phyloP scores from a whole-genome alignment of 2,113 vertebrate species.

The Phodopus roborovskii region DNA sequence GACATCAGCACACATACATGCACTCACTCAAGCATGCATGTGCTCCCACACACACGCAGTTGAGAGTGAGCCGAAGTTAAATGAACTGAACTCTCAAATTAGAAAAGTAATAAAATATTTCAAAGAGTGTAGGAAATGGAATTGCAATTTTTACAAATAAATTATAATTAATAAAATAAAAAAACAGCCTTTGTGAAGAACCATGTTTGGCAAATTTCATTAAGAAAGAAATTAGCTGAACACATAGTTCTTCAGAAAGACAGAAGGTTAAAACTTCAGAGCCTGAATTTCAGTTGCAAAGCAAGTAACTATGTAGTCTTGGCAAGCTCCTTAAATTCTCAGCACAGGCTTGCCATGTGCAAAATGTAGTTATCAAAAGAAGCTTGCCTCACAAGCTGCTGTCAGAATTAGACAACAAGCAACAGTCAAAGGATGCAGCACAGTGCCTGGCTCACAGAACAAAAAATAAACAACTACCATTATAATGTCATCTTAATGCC shows the following conservation, averaged over 20 bases:
- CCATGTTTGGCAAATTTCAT: neutral
- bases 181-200: neutral
- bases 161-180: neutral
- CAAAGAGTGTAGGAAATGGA: neutral
- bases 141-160: neutral
- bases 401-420: neutral
- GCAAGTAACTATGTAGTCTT: neutral
- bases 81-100: neutral
- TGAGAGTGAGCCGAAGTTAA: neutral
- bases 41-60: neutral
- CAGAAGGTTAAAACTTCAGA: neutral
- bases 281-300: neutral
- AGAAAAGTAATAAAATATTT: neutral
- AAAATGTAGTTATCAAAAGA: slow-evolving; percentile 2
- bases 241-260: neutral
- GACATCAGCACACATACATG: neutral
- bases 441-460: neutral
- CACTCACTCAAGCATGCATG: neutral
- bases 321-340: slow-evolving; percentile 13
- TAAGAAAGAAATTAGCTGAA: neutral
- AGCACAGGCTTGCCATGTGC: neutral
- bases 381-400: neutral
- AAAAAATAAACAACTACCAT: neutral
- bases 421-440: neutral
- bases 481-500: neutral